These are phyloP conservation scores for Matsumyia berberina DNA, from an alignment of 2,888 invertebrate genomes.

Conservation along the genomic window DNA sequence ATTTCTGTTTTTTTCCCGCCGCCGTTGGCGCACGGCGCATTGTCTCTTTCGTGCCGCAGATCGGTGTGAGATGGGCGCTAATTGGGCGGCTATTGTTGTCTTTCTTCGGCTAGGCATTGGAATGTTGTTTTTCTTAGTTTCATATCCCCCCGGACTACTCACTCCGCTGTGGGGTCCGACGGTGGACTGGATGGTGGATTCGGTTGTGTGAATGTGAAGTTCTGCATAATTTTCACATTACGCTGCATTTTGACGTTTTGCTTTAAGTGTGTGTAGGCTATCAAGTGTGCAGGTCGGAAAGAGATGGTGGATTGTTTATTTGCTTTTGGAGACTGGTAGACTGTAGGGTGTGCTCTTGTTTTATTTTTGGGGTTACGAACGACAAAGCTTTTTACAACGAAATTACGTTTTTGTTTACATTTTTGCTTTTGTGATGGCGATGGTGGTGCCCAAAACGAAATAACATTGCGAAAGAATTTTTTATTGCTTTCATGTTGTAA, in stretches of 20 bases:
- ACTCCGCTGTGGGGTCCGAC: background rate
- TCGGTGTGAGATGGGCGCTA: slow-evolving; percentile 43
- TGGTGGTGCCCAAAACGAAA: background rate
- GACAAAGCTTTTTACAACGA: slow-evolving; percentile 44
- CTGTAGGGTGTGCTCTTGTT: slow-evolving; percentile 24
- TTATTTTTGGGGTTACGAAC: slow-evolving; percentile 16
- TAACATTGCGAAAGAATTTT: slow-evolving; percentile 2
- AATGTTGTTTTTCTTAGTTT: slow-evolving; percentile 29
- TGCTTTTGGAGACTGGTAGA: slow-evolving; percentile 1
- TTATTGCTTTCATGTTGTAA: slow-evolving; percentile 10
- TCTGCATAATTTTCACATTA: slow-evolving; percentile 40
- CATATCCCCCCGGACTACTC: background rate
- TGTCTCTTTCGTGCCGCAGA: slow-evolving; percentile 59
- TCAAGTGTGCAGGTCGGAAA: slow-evolving; percentile 12
- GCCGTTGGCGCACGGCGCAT: slow-evolving; percentile 17
- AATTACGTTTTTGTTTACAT: slow-evolving; percentile 69
- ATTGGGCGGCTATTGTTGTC: slow-evolving; percentile 57
- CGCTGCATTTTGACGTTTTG: slow-evolving; percentile 55
- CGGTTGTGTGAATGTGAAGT: slow-evolving; percentile 10
- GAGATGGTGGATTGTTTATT: slow-evolving; percentile 65
- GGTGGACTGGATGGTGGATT: slow-evolving; percentile 14
- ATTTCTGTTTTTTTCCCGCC: slow-evolving; percentile 61
- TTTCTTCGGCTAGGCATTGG: slow-evolving; percentile 54
- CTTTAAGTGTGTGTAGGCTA: background rate
- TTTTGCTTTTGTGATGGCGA: slow-evolving; percentile 9